These are phyloP conservation scores for Eumerus sabulonum DNA, from an alignment of 2,888 invertebrate genomes.

Conservation along the genomic window DNA sequence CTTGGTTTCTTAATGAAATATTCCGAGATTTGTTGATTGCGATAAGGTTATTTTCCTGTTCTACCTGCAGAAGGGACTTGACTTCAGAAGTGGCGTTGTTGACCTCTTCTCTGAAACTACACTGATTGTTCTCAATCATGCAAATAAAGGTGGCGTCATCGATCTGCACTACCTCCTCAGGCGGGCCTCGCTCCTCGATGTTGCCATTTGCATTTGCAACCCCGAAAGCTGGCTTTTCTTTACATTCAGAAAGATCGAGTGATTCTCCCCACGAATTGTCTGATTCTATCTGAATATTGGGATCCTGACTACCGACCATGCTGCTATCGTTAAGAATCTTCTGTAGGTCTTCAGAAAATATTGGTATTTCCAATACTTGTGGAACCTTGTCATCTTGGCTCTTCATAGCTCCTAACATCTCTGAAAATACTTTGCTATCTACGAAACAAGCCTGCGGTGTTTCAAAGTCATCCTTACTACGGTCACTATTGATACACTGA, in stretches of 20 bases:
- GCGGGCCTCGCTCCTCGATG: background rate
- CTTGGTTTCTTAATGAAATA: background rate
- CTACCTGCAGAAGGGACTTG: slow-evolving; percentile 20
- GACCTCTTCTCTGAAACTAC: slow-evolving; percentile 43
- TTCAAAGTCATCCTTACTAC: background rate
- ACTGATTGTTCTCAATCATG: slow-evolving; percentile 60
- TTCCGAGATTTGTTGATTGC: slow-evolving; percentile 12
- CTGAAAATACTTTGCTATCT: slow-evolving; percentile 42
- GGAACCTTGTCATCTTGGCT: slow-evolving; percentile 31
- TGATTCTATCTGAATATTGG: slow-evolving; percentile 7
- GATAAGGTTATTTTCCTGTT: background rate
- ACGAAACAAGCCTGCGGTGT: slow-evolving; percentile 24
- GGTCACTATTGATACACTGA: slow-evolving; percentile 1
- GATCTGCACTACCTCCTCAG: slow-evolving; percentile 66
- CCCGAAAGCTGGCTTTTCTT: slow-evolving; percentile 3
- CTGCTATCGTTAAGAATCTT: slow-evolving; percentile 44
- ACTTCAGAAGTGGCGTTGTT: slow-evolving; percentile 32
- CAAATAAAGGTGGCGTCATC: slow-evolving; percentile 75
- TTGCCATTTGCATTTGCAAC: background rate
- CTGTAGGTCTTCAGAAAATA: slow-evolving; percentile 73
- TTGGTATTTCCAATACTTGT: slow-evolving; percentile 71
- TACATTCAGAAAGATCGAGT: slow-evolving; percentile 37
- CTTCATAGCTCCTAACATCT: slow-evolving; percentile 37
- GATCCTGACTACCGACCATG: background rate
- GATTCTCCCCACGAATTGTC: slow-evolving; percentile 63